Conservation (phyloP, 2,113 vertebrate species). For the Callopanchax toddi region DNA sequence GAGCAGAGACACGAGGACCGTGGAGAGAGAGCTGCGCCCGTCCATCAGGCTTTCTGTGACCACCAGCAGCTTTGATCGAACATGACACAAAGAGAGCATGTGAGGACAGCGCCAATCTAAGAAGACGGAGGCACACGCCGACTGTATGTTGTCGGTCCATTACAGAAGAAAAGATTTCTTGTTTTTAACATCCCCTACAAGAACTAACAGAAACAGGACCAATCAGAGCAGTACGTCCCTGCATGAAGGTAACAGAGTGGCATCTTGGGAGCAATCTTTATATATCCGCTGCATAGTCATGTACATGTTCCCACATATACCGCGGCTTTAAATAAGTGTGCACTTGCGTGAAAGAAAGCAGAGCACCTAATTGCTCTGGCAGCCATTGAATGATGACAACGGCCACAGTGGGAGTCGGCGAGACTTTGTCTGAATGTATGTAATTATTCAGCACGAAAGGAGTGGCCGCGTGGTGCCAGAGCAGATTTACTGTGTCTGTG, state of each 20-base stretch:
- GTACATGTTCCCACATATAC: constrained; percentile 19
- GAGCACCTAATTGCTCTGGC: constrained; percentile 62
- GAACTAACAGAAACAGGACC: constrained; percentile 28
- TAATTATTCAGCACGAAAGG: constrained; percentile 69
- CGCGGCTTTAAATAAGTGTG: constrained; percentile 27
- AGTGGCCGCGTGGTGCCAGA: constrained; percentile 48
- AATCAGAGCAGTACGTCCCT: constrained; percentile 27
- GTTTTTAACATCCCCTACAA: not conserved
- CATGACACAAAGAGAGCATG: constrained; percentile 48
- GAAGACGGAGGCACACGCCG: constrained; percentile 32
- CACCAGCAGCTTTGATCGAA: constrained; percentile 61
- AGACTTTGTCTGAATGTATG: constrained; percentile 59
- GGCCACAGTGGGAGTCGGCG: constrained; percentile 49
- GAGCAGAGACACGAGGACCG: constrained; percentile 50
- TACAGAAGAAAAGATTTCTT: not conserved
- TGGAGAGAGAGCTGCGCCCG: constrained; percentile 35
- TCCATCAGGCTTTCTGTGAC: constrained; percentile 53
- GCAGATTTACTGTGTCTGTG: constrained; percentile 65
- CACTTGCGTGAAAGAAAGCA: constrained; percentile 9
- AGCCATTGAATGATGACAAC: constrained; percentile 66
- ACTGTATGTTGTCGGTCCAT: constrained; percentile 1
- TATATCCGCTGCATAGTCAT: constrained; percentile 14
- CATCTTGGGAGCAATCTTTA: constrained; percentile 41
- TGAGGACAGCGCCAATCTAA: constrained; percentile 25
- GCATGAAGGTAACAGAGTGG: constrained; percentile 29